Evolutionary conservation across 2,113 vertebrate species (phyloP), one percentile per base, ranked within the genome.

Genomic region (Paratilapia polleni): DNA sequence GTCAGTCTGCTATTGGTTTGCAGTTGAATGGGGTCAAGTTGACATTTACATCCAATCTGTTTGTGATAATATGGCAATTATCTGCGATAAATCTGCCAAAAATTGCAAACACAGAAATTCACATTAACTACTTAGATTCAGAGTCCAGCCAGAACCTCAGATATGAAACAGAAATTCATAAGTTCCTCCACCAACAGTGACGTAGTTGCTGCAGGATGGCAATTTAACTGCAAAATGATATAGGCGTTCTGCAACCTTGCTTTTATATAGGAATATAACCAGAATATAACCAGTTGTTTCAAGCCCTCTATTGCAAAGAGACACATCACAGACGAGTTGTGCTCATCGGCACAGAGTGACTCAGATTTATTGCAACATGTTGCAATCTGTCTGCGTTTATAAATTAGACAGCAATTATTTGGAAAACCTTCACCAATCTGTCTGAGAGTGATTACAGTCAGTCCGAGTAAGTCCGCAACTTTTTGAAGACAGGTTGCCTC

Each of bases 221-320:
- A 13, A 43, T 24, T 66, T 43, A 66, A 66, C 63, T 3, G 43
- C 8, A 66, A 66, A 17, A 13, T 3, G 10, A 10, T 9, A 8
- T 8, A 41, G 38, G 12, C 11, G 3, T 11, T 43, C 12, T 43
- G 38, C 63, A 68, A 68, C 22, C 8, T 43, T 68, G 22, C 38
- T 43, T 11, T 68, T 24, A 43, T 47, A 26, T 17, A 47, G 24
- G 14, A 43, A 68, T 68, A 66, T 17, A 66, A 66, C n/a, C 36
- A 41, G n/a, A 41, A 64, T 41, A 24, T 36, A 24, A 66, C 36
- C 36, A 43, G 24, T 43, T 66, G 41, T n/a, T n/a, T n/a, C n/a
- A n/a, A n/a, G 22, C 36, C 38, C 24, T 38, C 43, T 43, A 66
- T 66, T 68, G 24, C n/a, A 68, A 68, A 68, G 38, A 68, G 64